Conservation (phyloP, 2,113 vertebrate genomes). For the Fregetta grallaria region DNA sequence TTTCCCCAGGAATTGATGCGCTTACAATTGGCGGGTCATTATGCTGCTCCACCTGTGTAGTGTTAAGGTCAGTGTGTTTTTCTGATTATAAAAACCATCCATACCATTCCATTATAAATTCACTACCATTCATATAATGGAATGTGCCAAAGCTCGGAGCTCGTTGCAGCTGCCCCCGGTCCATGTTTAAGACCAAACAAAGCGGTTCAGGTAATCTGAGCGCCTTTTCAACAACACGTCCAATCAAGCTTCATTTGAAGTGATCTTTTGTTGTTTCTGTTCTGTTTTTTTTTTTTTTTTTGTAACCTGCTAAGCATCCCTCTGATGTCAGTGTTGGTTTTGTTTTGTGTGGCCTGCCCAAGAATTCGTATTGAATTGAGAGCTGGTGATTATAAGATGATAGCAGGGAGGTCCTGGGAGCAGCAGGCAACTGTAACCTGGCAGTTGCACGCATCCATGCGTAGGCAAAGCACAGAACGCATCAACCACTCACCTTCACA, state of each 20-base stretch:
- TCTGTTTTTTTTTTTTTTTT: background rate
- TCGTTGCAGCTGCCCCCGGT: constrained; percentile 28
- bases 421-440: constrained; percentile 25
- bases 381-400: background rate
- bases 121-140: constrained; percentile 81
- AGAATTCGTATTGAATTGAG: background rate
- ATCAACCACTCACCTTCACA: constrained; percentile 45
- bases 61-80: constrained; percentile 98
- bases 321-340: constrained; percentile 5
- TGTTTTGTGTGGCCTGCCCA: constrained; percentile 10
- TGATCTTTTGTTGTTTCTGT: background rate
- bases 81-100: constrained; percentile 84
- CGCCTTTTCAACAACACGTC: background rate
- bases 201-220: constrained; percentile 42
- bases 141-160: constrained; percentile 71
- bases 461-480: constrained; percentile 24
- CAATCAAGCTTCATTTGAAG: constrained; percentile 15
- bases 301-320: background rate
- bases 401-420: constrained; percentile 46
- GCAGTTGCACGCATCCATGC: constrained; percentile 34
- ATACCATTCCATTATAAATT: constrained; percentile 83
- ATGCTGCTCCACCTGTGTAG: constrained; percentile 99
- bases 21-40: constrained; percentile 93
- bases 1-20: constrained; percentile 95
- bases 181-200: constrained; percentile 20